A percentile compares a stretch with the other conserved stretches of the same genome.
phyloP scores from a whole-genome alignment of 2,888 invertebrate genomes.

The Acrobasis repandana region DNA sequence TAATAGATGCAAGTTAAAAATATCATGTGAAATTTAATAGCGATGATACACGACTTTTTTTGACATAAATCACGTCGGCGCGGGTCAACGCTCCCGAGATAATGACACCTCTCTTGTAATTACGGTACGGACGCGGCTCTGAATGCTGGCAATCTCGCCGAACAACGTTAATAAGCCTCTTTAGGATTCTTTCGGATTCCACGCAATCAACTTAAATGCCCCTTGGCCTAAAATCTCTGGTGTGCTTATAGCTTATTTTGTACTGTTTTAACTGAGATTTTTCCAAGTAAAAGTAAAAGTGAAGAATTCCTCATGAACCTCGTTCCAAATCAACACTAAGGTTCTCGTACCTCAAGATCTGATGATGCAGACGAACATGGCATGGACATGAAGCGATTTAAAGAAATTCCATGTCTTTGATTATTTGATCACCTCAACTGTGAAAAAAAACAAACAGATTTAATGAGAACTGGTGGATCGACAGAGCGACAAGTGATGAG shows the following conservation, averaged over 20 bases:
- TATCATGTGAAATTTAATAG: conserved; percentile 3
- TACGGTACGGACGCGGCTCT: neutral
- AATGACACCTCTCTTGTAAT: conserved; percentile 15
- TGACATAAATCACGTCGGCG: conserved; percentile 16
- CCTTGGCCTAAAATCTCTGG: conserved; percentile 20
- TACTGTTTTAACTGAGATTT: neutral
- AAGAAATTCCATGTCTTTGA: no score
- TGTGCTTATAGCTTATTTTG: conserved; percentile 2
- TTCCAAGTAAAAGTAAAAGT: neutral
- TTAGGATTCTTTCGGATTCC: conserved; percentile 17
- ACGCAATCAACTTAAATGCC: conserved; percentile 19
- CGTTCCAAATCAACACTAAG: no score
- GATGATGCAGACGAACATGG: no score
- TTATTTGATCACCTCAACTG: no score
- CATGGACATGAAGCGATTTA: no score
- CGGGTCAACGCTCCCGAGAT: conserved; percentile 10
- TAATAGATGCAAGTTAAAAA: neutral
- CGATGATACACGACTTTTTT: conserved; percentile 11
- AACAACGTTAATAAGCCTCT: conserved; percentile 1
- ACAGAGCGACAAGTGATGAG: no score
- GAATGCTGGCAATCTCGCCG: conserved; percentile 9
- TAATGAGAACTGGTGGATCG: no score
- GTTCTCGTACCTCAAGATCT: no score
- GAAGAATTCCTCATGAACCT: no score
- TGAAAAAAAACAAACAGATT: no score